Conservation (phyloP, 2,113 vertebrate species). For the Corythaeola cristata region DNA sequence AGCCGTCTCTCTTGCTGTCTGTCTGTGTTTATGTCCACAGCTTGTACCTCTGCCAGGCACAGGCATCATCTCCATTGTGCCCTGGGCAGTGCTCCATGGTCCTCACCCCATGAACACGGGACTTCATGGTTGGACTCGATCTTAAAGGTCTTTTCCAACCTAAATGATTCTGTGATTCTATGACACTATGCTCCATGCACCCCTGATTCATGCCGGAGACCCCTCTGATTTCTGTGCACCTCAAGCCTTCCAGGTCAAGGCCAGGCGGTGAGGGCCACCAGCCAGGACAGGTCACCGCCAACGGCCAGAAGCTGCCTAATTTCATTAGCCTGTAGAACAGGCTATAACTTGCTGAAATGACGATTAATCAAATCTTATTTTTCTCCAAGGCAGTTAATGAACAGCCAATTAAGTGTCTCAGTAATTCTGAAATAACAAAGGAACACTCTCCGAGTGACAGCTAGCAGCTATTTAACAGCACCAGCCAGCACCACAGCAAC, state of each 20-base stretch:
- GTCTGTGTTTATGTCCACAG: accelerated
- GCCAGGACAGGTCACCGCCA: background rate
- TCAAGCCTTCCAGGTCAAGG: background rate
- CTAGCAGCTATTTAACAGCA: background rate
- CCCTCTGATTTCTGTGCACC: background rate
- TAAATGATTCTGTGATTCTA: background rate
- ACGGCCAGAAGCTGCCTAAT: background rate
- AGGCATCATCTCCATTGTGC: background rate
- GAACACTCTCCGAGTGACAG: background rate
- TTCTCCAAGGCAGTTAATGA: slow-evolving; percentile 32
- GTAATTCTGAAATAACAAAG: slow-evolving; percentile 13
- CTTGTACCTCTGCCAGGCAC: background rate
- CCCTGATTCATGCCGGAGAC: accelerated
- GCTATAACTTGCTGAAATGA: slow-evolving; percentile 19
- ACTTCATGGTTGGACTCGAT: background rate
- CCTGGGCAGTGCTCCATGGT: accelerated
- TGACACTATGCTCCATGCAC: accelerated
- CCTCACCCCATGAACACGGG: accelerated
- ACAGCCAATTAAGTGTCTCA: slow-evolving; percentile 6
- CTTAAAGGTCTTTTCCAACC: background rate
- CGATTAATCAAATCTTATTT: slow-evolving; percentile 36
- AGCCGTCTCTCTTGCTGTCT: background rate
- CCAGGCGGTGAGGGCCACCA: background rate
- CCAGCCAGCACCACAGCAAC: background rate
- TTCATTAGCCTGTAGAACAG: background rate